Percentiles rank a stretch among this genome's conserved stretches.
Conservation (phyloP, 2,888 invertebrate genomes). For the Sinelater perroti region DNA sequence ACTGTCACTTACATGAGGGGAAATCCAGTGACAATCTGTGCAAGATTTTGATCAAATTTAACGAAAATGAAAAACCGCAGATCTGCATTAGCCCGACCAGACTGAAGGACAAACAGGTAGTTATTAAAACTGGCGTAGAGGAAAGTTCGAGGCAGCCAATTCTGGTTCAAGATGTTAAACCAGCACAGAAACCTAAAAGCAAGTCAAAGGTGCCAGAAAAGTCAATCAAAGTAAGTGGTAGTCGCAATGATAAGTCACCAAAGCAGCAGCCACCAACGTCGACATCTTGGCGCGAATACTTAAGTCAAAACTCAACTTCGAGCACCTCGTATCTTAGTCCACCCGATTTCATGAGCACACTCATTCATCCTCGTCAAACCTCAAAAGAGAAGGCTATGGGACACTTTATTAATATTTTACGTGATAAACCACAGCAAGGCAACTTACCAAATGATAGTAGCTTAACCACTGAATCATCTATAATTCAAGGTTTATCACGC, state of each 20-base stretch:
- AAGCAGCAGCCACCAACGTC: too few relatives aligned
- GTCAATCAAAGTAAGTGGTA: too few relatives aligned
- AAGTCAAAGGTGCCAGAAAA: constrained; percentile 15
- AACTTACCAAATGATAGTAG: constrained; percentile 36
- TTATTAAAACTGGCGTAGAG: constrained; percentile 17
- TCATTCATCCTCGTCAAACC: background rate
- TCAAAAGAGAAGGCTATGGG: background rate
- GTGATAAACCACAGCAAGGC: constrained; percentile 48
- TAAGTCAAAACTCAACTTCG: constrained; percentile 51
- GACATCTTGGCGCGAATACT: constrained; percentile 53
- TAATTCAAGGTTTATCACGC: background rate
- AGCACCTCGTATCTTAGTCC: constrained; percentile 59
- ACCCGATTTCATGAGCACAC: constrained; percentile 47
- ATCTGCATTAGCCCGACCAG: constrained; percentile 44
- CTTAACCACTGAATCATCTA: constrained; percentile 9
- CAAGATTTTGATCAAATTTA: constrained; percentile 56
- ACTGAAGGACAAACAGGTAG: constrained; percentile 16
- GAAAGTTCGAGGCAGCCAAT: background rate
- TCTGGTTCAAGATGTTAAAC: background rate
- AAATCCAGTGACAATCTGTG: constrained; percentile 41
- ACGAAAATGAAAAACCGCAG: constrained; percentile 50
- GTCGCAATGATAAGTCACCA: too few relatives aligned
- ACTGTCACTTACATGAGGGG: background rate
- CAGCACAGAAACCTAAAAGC: background rate
- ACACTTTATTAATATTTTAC: constrained; percentile 38